Evolutionary conservation across 2,888 invertebrate genomes (phyloP).

Genomic region (Xanthia togata): DNA sequence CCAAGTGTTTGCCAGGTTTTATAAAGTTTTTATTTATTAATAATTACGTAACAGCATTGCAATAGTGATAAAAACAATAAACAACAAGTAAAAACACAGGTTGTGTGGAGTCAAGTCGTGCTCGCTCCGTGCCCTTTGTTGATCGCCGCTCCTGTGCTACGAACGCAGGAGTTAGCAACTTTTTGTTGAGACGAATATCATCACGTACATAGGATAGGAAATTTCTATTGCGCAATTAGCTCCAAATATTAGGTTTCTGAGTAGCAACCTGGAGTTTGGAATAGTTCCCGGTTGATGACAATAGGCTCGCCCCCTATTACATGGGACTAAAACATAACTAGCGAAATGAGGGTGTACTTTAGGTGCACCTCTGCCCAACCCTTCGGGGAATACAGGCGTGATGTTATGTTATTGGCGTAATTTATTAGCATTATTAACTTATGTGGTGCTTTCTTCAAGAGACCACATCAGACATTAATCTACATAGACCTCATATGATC

Average conservation of each 20-base stretch:
- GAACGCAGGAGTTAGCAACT: slow-evolving; percentile 63
- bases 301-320: background rate
- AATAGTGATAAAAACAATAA: slow-evolving; percentile 73
- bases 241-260: background rate
- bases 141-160: slow-evolving; percentile 75
- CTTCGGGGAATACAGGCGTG: background rate
- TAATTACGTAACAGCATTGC: slow-evolving; percentile 51
- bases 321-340: background rate
- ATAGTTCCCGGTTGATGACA: background rate
- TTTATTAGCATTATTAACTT: background rate
- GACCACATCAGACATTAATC: background rate
- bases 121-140: slow-evolving; percentile 74
- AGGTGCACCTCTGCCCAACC: background rate
- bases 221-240: background rate
- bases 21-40: slow-evolving; percentile 36
- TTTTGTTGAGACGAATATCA: slow-evolving; percentile 38
- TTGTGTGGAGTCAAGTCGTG: slow-evolving; percentile 73
- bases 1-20: background rate
- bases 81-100: slow-evolving; percentile 75
- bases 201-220: background rate
- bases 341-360: no score
- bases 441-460: background rate
- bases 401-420: background rate
- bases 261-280: background rate
- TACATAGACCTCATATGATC: background rate